Percentiles rank a stretch among this genome's conserved stretches.
Conservation (phyloP, 2,888 invertebrate genomes). For the Drosophila lutescens region DNA sequence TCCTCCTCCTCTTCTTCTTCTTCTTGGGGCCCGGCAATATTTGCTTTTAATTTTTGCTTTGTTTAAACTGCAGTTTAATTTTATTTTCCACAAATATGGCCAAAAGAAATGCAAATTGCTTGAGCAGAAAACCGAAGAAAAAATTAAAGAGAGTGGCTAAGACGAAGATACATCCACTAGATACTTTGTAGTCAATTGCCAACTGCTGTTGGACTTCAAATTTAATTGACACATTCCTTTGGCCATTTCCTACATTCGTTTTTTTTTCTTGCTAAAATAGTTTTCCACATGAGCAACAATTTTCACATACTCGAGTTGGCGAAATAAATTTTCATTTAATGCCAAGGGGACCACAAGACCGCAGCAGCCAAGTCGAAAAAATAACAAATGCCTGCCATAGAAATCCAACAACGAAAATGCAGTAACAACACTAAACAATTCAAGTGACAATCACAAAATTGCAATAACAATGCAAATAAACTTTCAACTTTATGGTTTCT, state of each 20-base stretch:
- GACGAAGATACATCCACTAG: conserved; percentile 25
- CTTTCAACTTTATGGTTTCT: conserved; percentile 58
- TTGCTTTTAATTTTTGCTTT: conserved; percentile 82
- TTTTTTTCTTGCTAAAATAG: conserved; percentile 31
- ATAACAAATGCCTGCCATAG: conserved; percentile 5
- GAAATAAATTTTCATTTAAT: conserved; percentile 55
- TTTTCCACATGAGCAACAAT: conserved; percentile 39
- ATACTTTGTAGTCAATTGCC: conserved; percentile 39
- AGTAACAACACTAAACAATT: conserved; percentile 22
- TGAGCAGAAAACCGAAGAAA: conserved; percentile 13
- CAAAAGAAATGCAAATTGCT: conserved; percentile 64
- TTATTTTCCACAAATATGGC: conserved; percentile 81
- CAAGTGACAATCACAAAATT: conserved; percentile 54
- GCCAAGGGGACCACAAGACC: conserved; percentile 31
- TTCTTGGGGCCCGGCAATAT: conserved; percentile 64
- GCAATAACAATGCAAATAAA: conserved; percentile 50
- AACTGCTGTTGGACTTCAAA: conserved; percentile 72
- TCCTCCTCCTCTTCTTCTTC: conserved; percentile 2
- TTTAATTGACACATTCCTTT: conserved; percentile 78
- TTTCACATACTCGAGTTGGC: conserved; percentile 30
- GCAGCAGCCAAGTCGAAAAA: conserved; percentile 29
- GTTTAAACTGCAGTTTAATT: conserved; percentile 82
- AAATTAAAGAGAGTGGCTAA: conserved; percentile 32
- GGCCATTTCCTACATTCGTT: conserved; percentile 34
- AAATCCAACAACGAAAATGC: conserved; percentile 26